Evolutionary conservation across 2,888 invertebrate genomes (phyloP), one percentile per base, ranked within the genome.

Genomic region (Orthonevra nobilis): DNA sequence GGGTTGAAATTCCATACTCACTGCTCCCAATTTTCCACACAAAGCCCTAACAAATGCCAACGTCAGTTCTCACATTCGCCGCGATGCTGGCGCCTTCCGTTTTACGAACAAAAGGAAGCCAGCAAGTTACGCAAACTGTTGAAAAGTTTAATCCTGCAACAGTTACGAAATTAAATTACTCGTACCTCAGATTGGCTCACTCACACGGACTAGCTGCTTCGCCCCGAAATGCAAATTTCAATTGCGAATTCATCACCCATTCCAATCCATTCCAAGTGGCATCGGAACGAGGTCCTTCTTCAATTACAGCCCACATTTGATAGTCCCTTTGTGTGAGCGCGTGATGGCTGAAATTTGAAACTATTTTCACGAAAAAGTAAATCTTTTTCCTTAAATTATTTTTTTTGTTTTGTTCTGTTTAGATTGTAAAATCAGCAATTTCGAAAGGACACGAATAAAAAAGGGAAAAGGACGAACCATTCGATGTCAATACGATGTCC

Each of bases 121-220:
- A 70, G 52, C 77, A 77, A 72, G 77, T 77, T 72, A 72, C 64
- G 64, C 72, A 60, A 77, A 77, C 77, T 72, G 77, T 69, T 77
- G 64, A 77, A 77, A 77, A 77, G 77, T 77, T 77, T 77, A 77
- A 77, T 72, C 77, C 77, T 64, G 64, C 58, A 64, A 77, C 52
- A 77, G 77, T 64, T 72, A 64, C 72, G 58, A 77, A 77, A 77
- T 72, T 72, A 77, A 77, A 77, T 77, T 77, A 72, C n/a, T n/a
- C n/a, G n/a, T n/a, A n/a, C 77, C 58, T 54, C 46, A 23, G 23
- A 3, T n/a, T n/a, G n/a, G 23, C 46, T 52, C 46, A 14, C 12
- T 44, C 23, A 38, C 60, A 63, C 40, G 48, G 38, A 32, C 58
- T 50, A 26, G 64, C 50, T 28, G 46, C 38, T n/a, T 68, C 44